phyloP scores from a whole-genome alignment of 2,797 vertebrate species.

The Florisuga fusca region DNA sequence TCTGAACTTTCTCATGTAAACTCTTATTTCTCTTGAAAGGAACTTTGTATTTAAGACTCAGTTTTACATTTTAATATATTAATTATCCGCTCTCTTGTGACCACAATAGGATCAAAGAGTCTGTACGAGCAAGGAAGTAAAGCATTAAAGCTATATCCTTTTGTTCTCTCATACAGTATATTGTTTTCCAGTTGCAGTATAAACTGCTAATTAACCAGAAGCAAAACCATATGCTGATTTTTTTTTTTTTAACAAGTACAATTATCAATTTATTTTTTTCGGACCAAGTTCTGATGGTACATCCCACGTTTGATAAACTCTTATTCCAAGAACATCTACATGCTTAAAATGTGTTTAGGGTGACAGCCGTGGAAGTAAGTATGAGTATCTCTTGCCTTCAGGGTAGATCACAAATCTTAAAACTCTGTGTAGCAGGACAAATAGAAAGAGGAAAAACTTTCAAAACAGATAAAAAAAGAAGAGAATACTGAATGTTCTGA shows the following conservation, averaged over 20 bases:
- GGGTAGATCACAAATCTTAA: not conserved
- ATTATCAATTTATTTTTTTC: not conserved
- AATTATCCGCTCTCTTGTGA: not conserved
- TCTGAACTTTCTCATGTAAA: not conserved
- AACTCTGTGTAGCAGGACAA: not conserved
- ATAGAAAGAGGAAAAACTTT: not conserved
- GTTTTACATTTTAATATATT: not conserved
- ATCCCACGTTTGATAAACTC: not conserved
- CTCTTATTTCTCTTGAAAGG: not conserved
- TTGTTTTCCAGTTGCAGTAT: conserved; percentile 3
- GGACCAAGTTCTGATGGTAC: not conserved
- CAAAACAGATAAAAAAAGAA: not conserved
- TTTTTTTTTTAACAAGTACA: not conserved
- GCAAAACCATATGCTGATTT: not conserved
- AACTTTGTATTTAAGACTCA: not conserved
- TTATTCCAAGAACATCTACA: not conserved
- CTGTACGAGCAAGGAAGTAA: not conserved
- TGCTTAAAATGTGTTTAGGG: not conserved
- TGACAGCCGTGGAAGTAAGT: not conserved
- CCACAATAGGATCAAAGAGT: not conserved
- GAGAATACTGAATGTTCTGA: not conserved
- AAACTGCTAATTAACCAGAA: conserved; percentile 34
- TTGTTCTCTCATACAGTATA: not conserved
- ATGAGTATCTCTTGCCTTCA: not conserved
- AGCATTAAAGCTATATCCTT: not conserved